A percentile compares a stretch with the other conserved stretches of the same genome.
Evolutionary conservation across 2,888 invertebrate genomes (phyloP).

Genomic region (Strigamia transsilvanica): DNA sequence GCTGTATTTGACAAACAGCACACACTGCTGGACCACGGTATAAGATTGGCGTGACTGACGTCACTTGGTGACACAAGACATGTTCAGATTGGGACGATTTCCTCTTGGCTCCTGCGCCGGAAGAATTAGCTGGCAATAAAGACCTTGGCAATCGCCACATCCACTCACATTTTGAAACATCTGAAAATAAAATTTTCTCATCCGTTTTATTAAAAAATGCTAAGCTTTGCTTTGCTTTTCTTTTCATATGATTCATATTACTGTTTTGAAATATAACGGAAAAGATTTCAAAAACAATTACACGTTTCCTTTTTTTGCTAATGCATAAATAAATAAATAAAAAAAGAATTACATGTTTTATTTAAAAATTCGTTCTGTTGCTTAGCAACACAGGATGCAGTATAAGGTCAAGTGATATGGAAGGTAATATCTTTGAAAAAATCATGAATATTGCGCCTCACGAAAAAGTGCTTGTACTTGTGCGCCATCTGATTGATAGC

Average conservation of each 20-base stretch:
- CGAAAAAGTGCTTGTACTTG: conserved; percentile 42
- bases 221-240: not conserved
- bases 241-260: not conserved
- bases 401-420: conserved; percentile 25
- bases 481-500: conserved; percentile 37
- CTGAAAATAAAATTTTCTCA: conserved; percentile 16
- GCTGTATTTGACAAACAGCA: conserved; percentile 21
- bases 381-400: conserved; percentile 22
- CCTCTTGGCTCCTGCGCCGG: conserved; percentile 44
- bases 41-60: not conserved
- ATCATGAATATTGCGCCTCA: conserved; percentile 34
- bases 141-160: conserved; percentile 3
- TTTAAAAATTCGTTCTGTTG: not conserved
- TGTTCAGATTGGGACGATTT: conserved; percentile 41
- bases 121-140: conserved; percentile 51
- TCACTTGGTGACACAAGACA: conserved; percentile 7
- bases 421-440: conserved; percentile 40
- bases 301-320: not conserved
- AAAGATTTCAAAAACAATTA: conserved; percentile 27
- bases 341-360: conserved; percentile 12
- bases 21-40: not conserved
- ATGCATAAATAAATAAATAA: not conserved
- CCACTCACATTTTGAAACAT: not conserved
- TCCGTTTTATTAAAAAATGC: conserved; percentile 20
- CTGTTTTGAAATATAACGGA: not conserved